These are phyloP conservation scores for Oryzias dopingdopingensis DNA, from an alignment of 2,797 vertebrate species.

Conservation along the genomic window DNA sequence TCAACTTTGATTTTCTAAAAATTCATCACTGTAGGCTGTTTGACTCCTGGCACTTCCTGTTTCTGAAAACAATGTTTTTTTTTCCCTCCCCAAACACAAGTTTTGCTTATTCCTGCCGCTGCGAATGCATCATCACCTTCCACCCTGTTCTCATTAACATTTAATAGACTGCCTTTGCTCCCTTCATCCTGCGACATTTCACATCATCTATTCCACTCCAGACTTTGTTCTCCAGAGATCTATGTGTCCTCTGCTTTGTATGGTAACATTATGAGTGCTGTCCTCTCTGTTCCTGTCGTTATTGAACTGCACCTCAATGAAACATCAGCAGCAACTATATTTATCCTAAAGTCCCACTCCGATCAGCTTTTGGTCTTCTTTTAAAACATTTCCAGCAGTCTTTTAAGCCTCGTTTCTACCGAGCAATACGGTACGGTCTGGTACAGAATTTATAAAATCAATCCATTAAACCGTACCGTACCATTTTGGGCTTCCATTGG, in stretches of 20 bases:
- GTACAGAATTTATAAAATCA: too few species aligned
- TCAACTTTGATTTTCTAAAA: conserved; percentile 45
- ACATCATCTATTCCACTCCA: conserved; percentile 46
- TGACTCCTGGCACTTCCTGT: conserved; percentile 41
- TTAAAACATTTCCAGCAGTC: too few species aligned
- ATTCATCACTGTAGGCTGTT: conserved; percentile 40
- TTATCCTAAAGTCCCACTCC: conserved; percentile 12
- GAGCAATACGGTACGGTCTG: too few species aligned
- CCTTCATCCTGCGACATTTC: conserved; percentile 57
- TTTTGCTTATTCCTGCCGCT: conserved; percentile 38
- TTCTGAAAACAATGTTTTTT: conserved; percentile 24
- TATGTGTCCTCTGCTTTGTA: conserved; percentile 41
- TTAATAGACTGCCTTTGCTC: conserved; percentile 57
- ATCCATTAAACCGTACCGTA: too few species aligned
- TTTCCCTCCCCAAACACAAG: conserved; percentile 37
- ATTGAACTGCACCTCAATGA: conserved; percentile 29
- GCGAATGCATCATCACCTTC: conserved; percentile 14
- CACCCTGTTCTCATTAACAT: conserved; percentile 52
- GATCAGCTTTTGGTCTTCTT: too few species aligned
- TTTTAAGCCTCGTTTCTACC: neutral
- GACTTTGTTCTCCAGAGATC: conserved; percentile 45
- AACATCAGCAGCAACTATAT: conserved; percentile 24
- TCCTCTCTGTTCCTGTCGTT: conserved; percentile 20
- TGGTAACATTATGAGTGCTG: conserved; percentile 28
- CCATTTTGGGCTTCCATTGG: too few species aligned